Conservation (phyloP, 1,140 invertebrate genomes). For the Aphelenchoides fujianensis region DNA sequence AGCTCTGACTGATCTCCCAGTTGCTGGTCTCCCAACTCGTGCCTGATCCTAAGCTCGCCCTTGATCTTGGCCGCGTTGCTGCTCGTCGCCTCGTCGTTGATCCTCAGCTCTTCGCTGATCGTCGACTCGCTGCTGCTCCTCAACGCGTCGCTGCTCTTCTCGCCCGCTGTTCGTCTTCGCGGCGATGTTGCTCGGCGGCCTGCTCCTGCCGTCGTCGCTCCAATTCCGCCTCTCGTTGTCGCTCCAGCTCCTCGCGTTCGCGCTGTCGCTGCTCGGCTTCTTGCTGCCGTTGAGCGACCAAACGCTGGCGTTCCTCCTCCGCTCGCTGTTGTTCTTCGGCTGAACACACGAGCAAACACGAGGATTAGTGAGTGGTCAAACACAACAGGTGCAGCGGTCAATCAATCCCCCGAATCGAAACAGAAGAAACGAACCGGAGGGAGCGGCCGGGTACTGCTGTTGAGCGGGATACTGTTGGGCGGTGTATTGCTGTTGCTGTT, state of each 20-base stretch:
- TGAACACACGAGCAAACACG: no score
- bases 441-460: no score
- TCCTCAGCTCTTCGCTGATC: background rate
- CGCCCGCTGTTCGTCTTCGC: background rate
- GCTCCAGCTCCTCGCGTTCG: background rate
- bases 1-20: background rate
- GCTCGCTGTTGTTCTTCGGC: background rate
- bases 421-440: no score
- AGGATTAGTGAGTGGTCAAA: no score
- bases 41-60: background rate
- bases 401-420: no score
- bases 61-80: background rate
- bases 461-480: no score
- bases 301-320: background rate
- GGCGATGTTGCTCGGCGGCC: no score
- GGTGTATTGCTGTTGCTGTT: no score
- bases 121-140: background rate
- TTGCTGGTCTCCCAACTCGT: no score
- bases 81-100: background rate
- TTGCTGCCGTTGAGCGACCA: no score
- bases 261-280: background rate
- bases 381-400: no score
- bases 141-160: background rate
- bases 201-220: no score
- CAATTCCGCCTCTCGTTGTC: background rate